Base-by-base conservation (phyloP, 2,797 vertebrate species). In the Silurus aristotelis region DNA sequence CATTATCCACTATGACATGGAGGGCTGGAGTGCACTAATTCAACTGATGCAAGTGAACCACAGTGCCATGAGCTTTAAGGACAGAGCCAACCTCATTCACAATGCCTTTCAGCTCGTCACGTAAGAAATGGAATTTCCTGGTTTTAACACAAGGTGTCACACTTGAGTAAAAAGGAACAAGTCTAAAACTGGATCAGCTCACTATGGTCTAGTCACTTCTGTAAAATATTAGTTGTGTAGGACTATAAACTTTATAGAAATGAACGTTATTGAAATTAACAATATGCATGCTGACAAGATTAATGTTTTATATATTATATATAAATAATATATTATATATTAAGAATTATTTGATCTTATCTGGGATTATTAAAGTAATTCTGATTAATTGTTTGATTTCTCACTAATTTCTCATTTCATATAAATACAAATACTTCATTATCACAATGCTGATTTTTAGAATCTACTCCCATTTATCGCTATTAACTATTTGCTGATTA, bases 71-170 rank as follows among this genome's bases (percentile, higher is more conserved):
- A 96, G 94, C 91, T 94, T 96, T 92, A 97, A 96, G 2, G 97
- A 98, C 81, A 95, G 97, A 2, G 95, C 96, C 77, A 97, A 92
- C 90, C 96, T 99, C 89, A 95, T 98, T 87, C 96, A 97, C 88
- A 96, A 95, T 22, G 91, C 95, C 66, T 99, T 98, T 91, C 97
- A 97, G 92, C 94, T 99, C 6, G 96, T 97, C 94, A 97, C 97
- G 97, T 98, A 89, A 89, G 91, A 77, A 77, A 61, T 43, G n/a
- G 1, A 22, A 43, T 15, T 79, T 79, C 77, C 60, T n/a, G 77
- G 60, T 63, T 79, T 79, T 38, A 46, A 63, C 77, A 79, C 20
- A 8, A 79, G 77, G 58, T 63, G 77, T 63, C 76, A 1, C 6
- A 61, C 13, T 78, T 61, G 20, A 76, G 55, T 20, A 58, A 58